Evolutionary conservation across 1,140 invertebrate genomes (phyloP).

Genomic region (Scaptomyza hsui): DNA sequence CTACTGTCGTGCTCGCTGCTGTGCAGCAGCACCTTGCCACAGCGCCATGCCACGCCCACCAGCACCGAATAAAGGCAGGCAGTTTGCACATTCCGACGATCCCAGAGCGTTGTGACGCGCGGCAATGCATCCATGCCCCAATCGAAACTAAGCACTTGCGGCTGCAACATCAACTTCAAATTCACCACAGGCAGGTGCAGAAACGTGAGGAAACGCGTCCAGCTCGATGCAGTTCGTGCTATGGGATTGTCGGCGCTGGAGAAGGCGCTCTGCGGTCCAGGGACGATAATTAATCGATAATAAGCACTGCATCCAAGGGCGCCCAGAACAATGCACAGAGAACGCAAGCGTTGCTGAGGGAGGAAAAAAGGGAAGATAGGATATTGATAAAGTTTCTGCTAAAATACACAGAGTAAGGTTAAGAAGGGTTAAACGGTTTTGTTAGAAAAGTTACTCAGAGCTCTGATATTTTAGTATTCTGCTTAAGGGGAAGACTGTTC

Average conservation of each 20-base stretch:
- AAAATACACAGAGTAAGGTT: no score
- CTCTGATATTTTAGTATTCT: no score
- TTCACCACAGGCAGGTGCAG: conserved; percentile 95
- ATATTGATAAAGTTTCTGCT: no score
- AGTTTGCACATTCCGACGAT: conserved; percentile 90
- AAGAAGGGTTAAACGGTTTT: no score
- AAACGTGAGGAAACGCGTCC: conserved; percentile 92
- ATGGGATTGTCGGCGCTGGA: conserved; percentile 96
- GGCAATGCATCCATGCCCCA: conserved; percentile 98
- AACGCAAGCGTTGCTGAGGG: conserved; percentile 87
- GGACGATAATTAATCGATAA: conserved; percentile 87
- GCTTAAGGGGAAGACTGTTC: no score
- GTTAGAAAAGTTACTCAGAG: no score
- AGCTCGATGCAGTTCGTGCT: conserved; percentile 89
- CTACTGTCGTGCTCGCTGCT: conserved; percentile 5
- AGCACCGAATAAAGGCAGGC: conserved; percentile 89
- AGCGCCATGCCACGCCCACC: conserved; percentile 84
- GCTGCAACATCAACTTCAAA: conserved; percentile 91
- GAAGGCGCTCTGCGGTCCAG: conserved; percentile 89
- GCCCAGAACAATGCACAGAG: conserved; percentile 86
- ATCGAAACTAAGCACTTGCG: conserved; percentile 94
- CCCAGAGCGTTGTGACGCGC: conserved; percentile 89
- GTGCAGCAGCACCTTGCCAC: conserved; percentile 48
- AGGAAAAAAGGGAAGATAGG: background rate
- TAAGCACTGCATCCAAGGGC: conserved; percentile 86